A percentile compares a stretch with the other conserved stretches of the same genome.
Evolutionary conservation across 2,113 vertebrate species (phyloP).

Genomic region (Peromyscus maniculatus): DNA sequence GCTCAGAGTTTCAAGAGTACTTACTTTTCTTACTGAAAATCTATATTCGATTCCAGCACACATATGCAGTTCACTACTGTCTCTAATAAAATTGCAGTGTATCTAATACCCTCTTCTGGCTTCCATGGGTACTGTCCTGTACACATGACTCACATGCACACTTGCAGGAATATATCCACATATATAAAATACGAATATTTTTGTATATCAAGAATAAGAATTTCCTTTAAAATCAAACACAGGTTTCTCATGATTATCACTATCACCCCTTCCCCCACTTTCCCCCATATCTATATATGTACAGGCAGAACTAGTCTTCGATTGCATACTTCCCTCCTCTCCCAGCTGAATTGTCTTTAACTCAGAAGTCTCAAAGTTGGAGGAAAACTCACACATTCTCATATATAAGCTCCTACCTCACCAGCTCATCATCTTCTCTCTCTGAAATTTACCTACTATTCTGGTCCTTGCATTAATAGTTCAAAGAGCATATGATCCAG

Average conservation of each 20-base stretch:
- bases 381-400: neutral
- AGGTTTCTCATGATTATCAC: neutral
- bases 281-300: neutral
- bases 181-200: neutral
- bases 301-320: neutral
- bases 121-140: neutral
- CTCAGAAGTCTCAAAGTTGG: neutral
- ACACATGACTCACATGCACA: neutral
- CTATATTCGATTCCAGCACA: neutral
- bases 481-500: neutral
- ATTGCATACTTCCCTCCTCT: neutral
- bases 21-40: neutral
- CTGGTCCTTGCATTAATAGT: no score
- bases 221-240: neutral
- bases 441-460: neutral
- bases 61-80: neutral
- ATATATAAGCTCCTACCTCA: neutral
- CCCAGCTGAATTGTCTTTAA: neutral
- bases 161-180: neutral
- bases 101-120: neutral
- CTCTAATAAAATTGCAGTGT: neutral
- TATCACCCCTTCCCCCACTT: neutral
- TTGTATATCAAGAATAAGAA: neutral
- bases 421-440: neutral
- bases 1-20: neutral